Evolutionary conservation across 2,113 vertebrate species (phyloP).

Genomic region (Channa maculata): DNA sequence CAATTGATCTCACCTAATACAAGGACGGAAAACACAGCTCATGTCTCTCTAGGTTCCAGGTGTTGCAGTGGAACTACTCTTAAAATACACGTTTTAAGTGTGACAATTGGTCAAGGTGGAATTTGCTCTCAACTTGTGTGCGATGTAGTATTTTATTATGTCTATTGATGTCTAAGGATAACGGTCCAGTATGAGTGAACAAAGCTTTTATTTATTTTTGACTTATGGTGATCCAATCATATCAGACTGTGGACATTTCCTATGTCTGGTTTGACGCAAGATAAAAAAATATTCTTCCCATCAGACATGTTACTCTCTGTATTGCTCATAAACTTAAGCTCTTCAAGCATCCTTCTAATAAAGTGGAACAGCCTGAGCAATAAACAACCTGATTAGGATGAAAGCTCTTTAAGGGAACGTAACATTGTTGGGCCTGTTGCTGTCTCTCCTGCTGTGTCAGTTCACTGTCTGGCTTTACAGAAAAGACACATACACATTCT

Average conservation of each 20-base stretch:
- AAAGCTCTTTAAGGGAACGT: constrained; percentile 46
- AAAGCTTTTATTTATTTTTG: too few relatives aligned
- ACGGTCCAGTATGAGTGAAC: too few relatives aligned
- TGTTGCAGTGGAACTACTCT: too few relatives aligned
- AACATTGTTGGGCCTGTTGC: constrained; percentile 18
- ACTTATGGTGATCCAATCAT: background rate
- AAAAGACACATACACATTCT: background rate
- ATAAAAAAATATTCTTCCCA: background rate
- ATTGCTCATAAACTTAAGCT: constrained; percentile 15
- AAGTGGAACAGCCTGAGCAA: constrained; percentile 22
- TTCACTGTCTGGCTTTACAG: constrained; percentile 29
- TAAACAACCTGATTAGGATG: constrained; percentile 60
- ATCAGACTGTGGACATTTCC: background rate
- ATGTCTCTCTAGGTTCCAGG: too few relatives aligned
- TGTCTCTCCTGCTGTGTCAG: constrained; percentile 54
- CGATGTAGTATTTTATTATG: background rate
- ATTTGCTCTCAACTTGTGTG: background rate
- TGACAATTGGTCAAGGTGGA: too few relatives aligned
- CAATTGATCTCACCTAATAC: background rate
- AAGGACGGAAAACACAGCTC: background rate
- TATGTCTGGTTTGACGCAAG: background rate
- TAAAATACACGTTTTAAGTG: too few relatives aligned
- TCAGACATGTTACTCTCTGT: background rate
- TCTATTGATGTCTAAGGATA: too few relatives aligned
- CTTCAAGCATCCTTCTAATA: constrained; percentile 35